phyloP scores from a whole-genome alignment of 2,888 invertebrate genomes.

The Brachypalpus laphriformis region DNA sequence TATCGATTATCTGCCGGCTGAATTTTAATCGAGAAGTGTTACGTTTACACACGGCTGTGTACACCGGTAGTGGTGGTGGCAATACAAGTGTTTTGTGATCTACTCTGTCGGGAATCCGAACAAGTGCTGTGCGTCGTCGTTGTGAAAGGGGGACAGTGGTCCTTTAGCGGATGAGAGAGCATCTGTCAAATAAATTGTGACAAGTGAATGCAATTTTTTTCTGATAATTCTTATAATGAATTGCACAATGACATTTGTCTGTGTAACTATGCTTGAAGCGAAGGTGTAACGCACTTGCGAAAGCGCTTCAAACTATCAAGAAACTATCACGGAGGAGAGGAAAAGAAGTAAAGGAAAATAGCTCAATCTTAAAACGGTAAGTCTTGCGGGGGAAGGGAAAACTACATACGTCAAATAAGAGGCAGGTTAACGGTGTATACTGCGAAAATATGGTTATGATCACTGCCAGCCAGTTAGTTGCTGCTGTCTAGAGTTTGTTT shows the following conservation, averaged over 20 bases:
- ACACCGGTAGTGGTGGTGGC: constrained; percentile 16
- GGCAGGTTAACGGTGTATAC: constrained; percentile 29
- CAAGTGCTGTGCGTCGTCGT: constrained; percentile 49
- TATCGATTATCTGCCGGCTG: constrained; percentile 61
- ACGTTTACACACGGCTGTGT: constrained; percentile 8
- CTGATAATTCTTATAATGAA: constrained; percentile 27
- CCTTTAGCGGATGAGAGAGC: constrained; percentile 6
- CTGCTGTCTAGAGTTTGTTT: constrained; percentile 17
- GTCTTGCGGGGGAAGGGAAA: constrained; percentile 29
- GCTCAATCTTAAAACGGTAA: constrained; percentile 58
- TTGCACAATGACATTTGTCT: constrained; percentile 21
- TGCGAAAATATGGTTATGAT: constrained; percentile 51
- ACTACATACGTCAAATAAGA: neutral
- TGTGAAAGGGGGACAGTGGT: constrained; percentile 7
- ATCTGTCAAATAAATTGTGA: constrained; percentile 17
- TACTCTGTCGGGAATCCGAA: constrained; percentile 60
- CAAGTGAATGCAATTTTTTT: constrained; percentile 45
- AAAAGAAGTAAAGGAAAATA: constrained; percentile 27
- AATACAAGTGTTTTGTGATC: constrained; percentile 57
- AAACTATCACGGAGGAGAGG: constrained; percentile 9
- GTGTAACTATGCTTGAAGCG: constrained; percentile 4
- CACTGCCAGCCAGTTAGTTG: neutral
- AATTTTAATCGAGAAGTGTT: constrained; percentile 64
- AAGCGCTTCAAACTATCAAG: constrained; percentile 1
- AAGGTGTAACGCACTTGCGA: constrained; percentile 52